These are phyloP conservation scores for Plodia interpunctella DNA, from an alignment of 1,140 invertebrate genomes.

Conservation along the genomic window DNA sequence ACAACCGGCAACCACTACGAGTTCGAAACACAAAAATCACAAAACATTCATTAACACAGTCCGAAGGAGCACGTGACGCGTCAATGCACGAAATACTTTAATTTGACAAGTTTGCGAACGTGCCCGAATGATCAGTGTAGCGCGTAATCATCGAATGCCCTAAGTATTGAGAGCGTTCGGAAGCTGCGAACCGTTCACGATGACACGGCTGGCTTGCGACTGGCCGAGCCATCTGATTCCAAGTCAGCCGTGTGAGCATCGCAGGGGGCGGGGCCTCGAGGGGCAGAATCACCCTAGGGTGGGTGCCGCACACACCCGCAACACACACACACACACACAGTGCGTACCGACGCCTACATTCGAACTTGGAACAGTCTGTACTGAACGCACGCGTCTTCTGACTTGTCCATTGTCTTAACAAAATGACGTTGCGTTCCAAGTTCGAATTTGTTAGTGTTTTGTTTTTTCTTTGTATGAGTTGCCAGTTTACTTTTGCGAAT, in stretches of 20 bases:
- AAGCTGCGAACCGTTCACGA: conserved; percentile 65
- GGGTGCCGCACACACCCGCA: conserved; percentile 46
- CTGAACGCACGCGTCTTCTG: conserved; percentile 11
- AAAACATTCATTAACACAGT: conserved; percentile 46
- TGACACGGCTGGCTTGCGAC: conserved; percentile 70
- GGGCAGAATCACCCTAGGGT: conserved; percentile 43
- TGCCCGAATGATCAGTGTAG: conserved; percentile 51
- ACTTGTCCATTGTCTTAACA: background rate
- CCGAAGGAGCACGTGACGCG: conserved; percentile 32
- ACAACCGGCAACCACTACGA: conserved; percentile 32
- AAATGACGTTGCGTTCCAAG: conserved; percentile 6
- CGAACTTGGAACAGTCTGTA: conserved; percentile 6
- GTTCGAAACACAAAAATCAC: conserved; percentile 41
- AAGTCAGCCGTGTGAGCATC: conserved; percentile 74
- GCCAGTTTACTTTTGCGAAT: conserved; percentile 1
- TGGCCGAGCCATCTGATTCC: conserved; percentile 74
- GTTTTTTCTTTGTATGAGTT: background rate
- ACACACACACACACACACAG: conserved; percentile 28
- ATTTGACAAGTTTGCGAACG: conserved; percentile 63
- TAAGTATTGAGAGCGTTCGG: conserved; percentile 53
- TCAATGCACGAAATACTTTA: conserved; percentile 50
- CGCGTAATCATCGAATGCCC: conserved; percentile 68
- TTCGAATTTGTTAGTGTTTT: conserved; percentile 2
- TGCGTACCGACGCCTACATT: conserved; percentile 13
- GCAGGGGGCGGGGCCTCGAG: conserved; percentile 51